Percentiles rank a stretch among this genome's conserved stretches.
Conservation (phyloP, 1,140 invertebrate species). For the Drosophila tropicalis region DNA sequence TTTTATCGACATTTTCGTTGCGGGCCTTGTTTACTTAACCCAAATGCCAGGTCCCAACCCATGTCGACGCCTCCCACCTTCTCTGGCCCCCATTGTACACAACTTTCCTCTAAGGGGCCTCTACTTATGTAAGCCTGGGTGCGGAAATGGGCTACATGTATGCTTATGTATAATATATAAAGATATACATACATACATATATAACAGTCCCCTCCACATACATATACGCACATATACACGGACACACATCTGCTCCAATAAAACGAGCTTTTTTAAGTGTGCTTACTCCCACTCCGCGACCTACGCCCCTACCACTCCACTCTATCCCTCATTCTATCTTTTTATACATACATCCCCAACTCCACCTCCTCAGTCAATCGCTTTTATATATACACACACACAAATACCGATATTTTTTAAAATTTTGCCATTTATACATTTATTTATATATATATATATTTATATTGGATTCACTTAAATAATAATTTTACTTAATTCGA, state of each 20-base stretch:
- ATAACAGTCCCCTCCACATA: slow-evolving; percentile 3
- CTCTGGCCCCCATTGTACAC: background rate
- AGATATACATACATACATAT: background rate
- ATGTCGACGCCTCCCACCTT: background rate
- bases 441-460: slow-evolving; percentile 64
- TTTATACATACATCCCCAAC: background rate
- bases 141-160: slow-evolving; percentile 73
- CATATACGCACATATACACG: background rate
- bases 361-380: background rate
- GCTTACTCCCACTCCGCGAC: slow-evolving; percentile 1
- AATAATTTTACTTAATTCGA: slow-evolving; percentile 69
- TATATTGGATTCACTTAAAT: slow-evolving; percentile 70
- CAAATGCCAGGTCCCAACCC: slow-evolving; percentile 47
- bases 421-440: slow-evolving; percentile 82
- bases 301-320: background rate
- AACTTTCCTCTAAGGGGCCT: slow-evolving; percentile 9
- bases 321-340: background rate
- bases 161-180: slow-evolving; percentile 26
- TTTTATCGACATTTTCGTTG: slow-evolving; percentile 68
- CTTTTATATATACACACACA: background rate
- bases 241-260: slow-evolving; percentile 52
- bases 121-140: slow-evolving; percentile 68
- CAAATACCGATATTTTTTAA: slow-evolving; percentile 46
- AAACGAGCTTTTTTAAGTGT: slow-evolving; percentile 69
- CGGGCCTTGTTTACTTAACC: slow-evolving; percentile 70